Evolutionary conservation across 2,888 invertebrate species (phyloP).

Genomic region (Apeira syringaria): DNA sequence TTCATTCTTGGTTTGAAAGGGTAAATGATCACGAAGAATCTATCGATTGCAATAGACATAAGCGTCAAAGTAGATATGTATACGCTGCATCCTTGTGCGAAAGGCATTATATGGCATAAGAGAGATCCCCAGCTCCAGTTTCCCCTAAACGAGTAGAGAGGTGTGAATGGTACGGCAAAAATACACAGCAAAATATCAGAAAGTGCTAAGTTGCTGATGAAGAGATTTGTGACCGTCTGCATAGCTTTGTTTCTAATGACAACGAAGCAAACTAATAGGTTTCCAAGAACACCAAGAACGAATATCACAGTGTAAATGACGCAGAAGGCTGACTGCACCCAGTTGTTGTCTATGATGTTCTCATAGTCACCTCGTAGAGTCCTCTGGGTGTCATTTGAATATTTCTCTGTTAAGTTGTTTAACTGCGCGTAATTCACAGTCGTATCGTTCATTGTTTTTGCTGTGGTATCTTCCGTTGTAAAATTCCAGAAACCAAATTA

Average conservation of each 20-base stretch:
- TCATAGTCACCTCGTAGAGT: conserved; percentile 47
- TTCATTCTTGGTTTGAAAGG: conserved; percentile 97
- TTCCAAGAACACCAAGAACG: conserved; percentile 94
- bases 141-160: conserved; percentile 95
- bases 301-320: conserved; percentile 93
- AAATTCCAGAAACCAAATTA: conserved; percentile 51
- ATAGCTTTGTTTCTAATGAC: conserved; percentile 96
- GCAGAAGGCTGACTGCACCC: conserved; percentile 89
- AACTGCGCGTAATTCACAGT: conserved; percentile 49
- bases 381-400: conserved; percentile 33
- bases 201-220: conserved; percentile 97
- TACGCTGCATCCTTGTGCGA: conserved; percentile 97
- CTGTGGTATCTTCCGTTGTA: conserved; percentile 42
- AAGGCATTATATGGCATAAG: conserved; percentile 96
- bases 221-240: conserved; percentile 99
- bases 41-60: conserved; percentile 98
- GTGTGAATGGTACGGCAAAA: conserved; percentile 98
- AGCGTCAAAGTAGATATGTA: conserved; percentile 98
- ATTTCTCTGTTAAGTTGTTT: conserved; percentile 17
- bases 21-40: conserved; percentile 98
- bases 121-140: conserved; percentile 96
- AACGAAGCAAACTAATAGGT: conserved; percentile 96
- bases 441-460: conserved; percentile 61
- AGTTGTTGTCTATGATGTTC: conserved; percentile 86
- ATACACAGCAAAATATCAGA: conserved; percentile 97